Evolutionary conservation across 2,797 vertebrate genomes (phyloP), one percentile per base, ranked within the genome.

Genomic region (Forpus xanthops): DNA sequence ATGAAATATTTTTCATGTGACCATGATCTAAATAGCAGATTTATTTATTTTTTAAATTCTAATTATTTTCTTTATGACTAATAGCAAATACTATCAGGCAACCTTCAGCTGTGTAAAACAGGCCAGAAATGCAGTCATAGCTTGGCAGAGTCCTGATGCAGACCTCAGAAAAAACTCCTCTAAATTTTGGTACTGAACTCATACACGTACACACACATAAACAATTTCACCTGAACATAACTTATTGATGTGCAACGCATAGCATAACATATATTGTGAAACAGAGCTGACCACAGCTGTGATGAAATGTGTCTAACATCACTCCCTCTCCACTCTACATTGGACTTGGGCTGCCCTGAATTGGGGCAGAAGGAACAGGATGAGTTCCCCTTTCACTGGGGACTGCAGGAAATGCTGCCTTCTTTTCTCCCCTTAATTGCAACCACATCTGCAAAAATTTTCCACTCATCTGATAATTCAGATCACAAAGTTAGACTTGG

Each of bases 131-230:
- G 33, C 35, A 74, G 49, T 28, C 28, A 53, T 6, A 41, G 10
- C 6, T 53, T 35, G 37, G 14, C 39, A 71, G 30, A 45, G 19
- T 44, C 44, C 8, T 17, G 28, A 17, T 30, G 12, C 23, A 86
- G 42, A 45, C 9, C 35, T 47, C 24, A 58, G 55, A 64, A 60
- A 25, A 88, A 71, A 52, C 1, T 11, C 8, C 21, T 68, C 8
- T 2, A 11, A 24, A 15, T 17, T 28, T 21, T 73, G 39, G 9
- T 53, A 55, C 33, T 42, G 52, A 70, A 6, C 41, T n/a, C 11
- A 24, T 2, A 6, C 11, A 4, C 5, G 4, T 2, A 6, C 15
- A 4, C 11, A 13, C 8, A 39, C 0, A 5, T 14, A 33, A 70
- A 27, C 4, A 14, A 4, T n/a, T 47, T 41, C 31, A 49, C 9